Base-by-base conservation (phyloP, 2,797 vertebrate species). In the Cetoscarus ocellatus region DNA sequence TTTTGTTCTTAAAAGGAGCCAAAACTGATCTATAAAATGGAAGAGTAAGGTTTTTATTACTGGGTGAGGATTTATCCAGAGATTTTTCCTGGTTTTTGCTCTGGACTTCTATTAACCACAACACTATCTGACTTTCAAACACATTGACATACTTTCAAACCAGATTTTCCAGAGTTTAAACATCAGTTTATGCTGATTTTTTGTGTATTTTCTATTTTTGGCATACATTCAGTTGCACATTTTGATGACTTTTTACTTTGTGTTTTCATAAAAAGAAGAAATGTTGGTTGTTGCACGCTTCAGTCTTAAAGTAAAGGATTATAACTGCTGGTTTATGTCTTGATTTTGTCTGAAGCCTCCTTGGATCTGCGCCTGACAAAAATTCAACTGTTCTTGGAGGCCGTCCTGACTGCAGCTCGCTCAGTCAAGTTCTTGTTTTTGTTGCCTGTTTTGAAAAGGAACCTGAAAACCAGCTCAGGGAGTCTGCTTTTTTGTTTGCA, bases 401-500 rank as follows among this genome's bases (percentile, higher is more conserved):
- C 49, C 27, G 68, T 15, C 67, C 62, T 77, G 79, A 73, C 82
- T 62, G 71, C 47, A n/a, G 70, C 71, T 70, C 58, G 49, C 53
- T 17, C 35, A 54, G 55, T 27, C 18, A 54, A 59, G 42, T 49
- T 77, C 55, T 75, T 69, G 45, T 78, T 79, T 83, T 84, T 49
- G 45, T 64, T 70, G 71, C 54, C 57, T 76, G 53, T 82, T 85
- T 71, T 66, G 50, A 79, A 75, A 82, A 82, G 44, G 19, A 73
- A 53, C 53, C 77, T 73, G 61, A 89, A 88, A 93, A 92, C 69
- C 94, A 91, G 92, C 92, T 54, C 84, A 79, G 92, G 92, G 67
- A 92, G 86, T 75, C 93, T 95, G 94, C 27, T 27, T 27, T 27
- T 27, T 27, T 27, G 27, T 27, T 27, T 27, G 94, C 94, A 77